A percentile compares a stretch with the other conserved stretches of the same genome.
Conservation (phyloP, 2,888 invertebrate species). For the Thymelicus acteon region DNA sequence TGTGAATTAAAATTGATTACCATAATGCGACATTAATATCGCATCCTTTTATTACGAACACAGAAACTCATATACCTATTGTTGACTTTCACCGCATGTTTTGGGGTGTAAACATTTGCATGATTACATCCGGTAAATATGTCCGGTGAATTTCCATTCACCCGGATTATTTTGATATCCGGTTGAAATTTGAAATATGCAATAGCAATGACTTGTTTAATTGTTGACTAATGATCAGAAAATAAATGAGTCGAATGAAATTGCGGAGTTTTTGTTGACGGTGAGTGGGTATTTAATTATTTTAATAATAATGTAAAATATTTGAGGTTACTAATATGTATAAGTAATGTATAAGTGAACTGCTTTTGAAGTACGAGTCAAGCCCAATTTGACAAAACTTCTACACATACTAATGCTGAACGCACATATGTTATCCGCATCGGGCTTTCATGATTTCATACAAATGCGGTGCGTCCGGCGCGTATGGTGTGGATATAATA, state of each 20-base stretch:
- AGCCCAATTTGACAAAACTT: too few relatives aligned
- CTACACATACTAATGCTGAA: too few relatives aligned
- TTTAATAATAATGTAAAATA: too few relatives aligned
- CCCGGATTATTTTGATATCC: slow-evolving; percentile 35
- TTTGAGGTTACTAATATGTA: too few relatives aligned
- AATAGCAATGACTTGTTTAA: not conserved
- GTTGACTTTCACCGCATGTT: slow-evolving; percentile 41
- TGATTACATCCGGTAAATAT: slow-evolving; percentile 39
- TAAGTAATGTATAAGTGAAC: too few relatives aligned
- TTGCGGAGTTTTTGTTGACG: too few relatives aligned
- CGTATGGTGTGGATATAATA: too few relatives aligned
- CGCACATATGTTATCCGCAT: too few relatives aligned
- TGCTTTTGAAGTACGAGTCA: too few relatives aligned
- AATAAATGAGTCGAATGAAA: not conserved
- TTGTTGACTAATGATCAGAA: not conserved
- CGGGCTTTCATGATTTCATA: too few relatives aligned
- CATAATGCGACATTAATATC: slow-evolving; percentile 35
- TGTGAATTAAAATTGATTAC: slow-evolving; percentile 22
- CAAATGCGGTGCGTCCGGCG: too few relatives aligned
- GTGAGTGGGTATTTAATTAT: too few relatives aligned
- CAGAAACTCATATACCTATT: slow-evolving; percentile 19
- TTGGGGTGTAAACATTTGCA: slow-evolving; percentile 41
- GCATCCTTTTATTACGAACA: slow-evolving; percentile 24
- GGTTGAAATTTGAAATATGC: slow-evolving; percentile 5
- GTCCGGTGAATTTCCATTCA: slow-evolving; percentile 36